Evolutionary conservation across 2,888 invertebrate genomes (phyloP), one percentile per base, ranked within the genome.

Genomic region (Xylocampa areola): DNA sequence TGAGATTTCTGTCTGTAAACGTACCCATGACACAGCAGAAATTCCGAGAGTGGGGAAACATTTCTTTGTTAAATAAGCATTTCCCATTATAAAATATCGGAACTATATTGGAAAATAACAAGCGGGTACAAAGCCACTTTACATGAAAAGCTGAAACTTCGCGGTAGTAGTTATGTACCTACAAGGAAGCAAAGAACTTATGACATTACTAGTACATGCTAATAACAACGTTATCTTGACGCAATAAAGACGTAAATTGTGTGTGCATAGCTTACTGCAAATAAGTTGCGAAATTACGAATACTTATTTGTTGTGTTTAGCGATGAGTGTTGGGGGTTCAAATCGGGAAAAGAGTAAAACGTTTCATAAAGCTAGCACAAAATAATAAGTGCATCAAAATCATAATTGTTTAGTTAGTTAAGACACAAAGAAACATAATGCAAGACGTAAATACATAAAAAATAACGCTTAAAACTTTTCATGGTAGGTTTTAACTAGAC

Each of bases 161-260:
- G n/a, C n/a, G n/a, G n/a, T n/a, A n/a, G n/a, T n/a, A n/a, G n/a
- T n/a, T n/a, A 48, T 49, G 49, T 29, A 47, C 32, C 1, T 13
- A 53, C 35, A 50, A 39, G 13, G 21, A 25, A 66, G 50, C 32
- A 11, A 25, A 51, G 11, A 59, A 53, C 48, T 45, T 47, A 59
- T 36, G 19, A 37, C 25, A 35, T n/a, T n/a, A n/a, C 8, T 17
- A 51, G 35, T 11, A 53, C 71, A 40, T 14, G 37, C 53, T 27
- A 50, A 29, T 59, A 51, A 60, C 30, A 14, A 36, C 53, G 25
- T 60, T 51, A 59, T 13, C 2, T 6, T 10, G 1, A 21, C 17
- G 29, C 0, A 0, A 25, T 60, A 68, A 44, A 71, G 61, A 23
- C 48, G 43, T 51, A n/a, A 71, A 59, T 50, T 4, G 43, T 47